These are phyloP conservation scores for Meandrusa payeni DNA, from an alignment of 2,888 invertebrate species.

Conservation along the genomic window DNA sequence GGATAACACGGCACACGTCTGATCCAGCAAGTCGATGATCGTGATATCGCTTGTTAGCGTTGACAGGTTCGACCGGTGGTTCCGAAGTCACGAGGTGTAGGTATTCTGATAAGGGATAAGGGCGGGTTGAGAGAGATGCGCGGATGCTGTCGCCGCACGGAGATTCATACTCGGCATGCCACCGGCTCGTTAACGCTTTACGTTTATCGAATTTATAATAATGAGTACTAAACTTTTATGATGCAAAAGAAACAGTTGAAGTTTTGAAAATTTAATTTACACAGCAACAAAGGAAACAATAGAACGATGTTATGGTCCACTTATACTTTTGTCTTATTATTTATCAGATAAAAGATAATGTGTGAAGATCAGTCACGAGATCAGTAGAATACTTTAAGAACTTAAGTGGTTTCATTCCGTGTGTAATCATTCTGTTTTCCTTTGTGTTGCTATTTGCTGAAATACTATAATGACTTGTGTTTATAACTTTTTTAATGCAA, in stretches of 20 bases:
- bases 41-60: constrained; percentile 41
- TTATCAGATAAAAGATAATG: constrained; percentile 23
- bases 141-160: constrained; percentile 17
- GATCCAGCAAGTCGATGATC: constrained; percentile 43
- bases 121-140: constrained; percentile 42
- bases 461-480: no score
- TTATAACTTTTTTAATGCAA: no score
- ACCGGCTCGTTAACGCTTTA: no score
- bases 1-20: constrained; percentile 41
- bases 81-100: constrained; percentile 54
- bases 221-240: no score
- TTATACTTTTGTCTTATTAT: no score
- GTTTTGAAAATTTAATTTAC: no score
- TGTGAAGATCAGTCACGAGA: constrained; percentile 16
- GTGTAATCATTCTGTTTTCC: neutral
- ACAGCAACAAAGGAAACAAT: no score
- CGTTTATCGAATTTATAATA: no score
- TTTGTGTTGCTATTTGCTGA: constrained; percentile 1
- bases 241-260: no score
- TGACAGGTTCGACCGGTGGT: constrained; percentile 34
- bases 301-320: no score
- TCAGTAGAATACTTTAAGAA: constrained; percentile 2
- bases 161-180: no score
- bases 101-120: constrained; percentile 59
- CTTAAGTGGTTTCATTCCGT: constrained; percentile 5